These are phyloP conservation scores for Colaptes auratus DNA, from an alignment of 2,113 vertebrate genomes.

Conservation along the genomic window DNA sequence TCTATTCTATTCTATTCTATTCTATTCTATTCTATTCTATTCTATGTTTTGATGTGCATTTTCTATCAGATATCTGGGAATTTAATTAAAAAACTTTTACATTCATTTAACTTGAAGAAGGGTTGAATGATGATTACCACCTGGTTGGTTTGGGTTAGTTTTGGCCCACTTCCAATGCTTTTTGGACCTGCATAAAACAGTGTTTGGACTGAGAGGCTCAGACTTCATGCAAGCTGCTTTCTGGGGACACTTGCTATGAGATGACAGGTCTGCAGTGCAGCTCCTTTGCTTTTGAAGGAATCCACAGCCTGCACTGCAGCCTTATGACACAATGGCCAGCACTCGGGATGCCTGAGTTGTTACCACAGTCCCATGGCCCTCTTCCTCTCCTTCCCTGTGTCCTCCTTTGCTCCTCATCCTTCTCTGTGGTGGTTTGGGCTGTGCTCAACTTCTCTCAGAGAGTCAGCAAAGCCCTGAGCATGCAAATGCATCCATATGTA, in stretches of 20 bases:
- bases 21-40: no score
- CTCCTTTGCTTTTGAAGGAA: background rate
- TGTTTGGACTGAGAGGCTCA: background rate
- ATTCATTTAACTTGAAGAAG: background rate
- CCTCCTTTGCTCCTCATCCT: background rate
- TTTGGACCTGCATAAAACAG: background rate
- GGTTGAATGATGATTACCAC: background rate
- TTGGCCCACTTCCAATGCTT: background rate
- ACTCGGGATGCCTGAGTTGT: background rate
- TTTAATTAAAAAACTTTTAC: background rate
- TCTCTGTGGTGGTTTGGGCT: background rate
- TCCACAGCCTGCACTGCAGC: background rate
- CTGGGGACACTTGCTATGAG: background rate
- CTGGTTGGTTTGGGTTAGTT: background rate
- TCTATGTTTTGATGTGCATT: background rate
- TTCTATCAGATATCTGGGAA: background rate
- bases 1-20: no score
- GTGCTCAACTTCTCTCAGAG: background rate
- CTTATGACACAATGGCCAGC: rapidly evolving
- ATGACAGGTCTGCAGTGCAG: background rate
- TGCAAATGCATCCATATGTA: background rate
- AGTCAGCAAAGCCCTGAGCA: background rate
- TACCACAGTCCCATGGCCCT: background rate
- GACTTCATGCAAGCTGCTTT: background rate
- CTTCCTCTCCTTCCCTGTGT: background rate